Evolutionary conservation across 2,797 vertebrate species (phyloP).

Genomic region (Centropyge bicolor): DNA sequence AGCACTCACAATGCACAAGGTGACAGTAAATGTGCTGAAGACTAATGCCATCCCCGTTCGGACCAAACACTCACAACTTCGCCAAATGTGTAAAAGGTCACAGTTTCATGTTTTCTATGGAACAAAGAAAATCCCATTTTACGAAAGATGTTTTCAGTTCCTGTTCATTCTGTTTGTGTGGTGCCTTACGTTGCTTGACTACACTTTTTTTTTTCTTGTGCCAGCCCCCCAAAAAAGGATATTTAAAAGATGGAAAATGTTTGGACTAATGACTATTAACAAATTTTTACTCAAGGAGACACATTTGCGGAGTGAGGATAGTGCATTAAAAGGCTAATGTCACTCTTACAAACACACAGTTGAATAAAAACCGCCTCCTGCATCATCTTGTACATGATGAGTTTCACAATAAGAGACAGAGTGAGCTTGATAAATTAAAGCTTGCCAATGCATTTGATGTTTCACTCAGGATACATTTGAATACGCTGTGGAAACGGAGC

Average conservation of each 20-base stretch:
- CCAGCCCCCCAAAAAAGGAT: not conserved
- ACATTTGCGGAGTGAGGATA: not conserved
- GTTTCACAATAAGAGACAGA: constrained; percentile 3
- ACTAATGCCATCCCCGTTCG: constrained; percentile 10
- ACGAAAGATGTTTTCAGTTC: not conserved
- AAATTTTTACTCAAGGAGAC: not conserved
- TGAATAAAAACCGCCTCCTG: constrained; percentile 11
- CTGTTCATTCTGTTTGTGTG: constrained; percentile 4
- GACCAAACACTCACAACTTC: not conserved
- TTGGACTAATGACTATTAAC: constrained; percentile 10
- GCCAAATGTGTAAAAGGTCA: constrained; percentile 53
- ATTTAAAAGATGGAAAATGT: not conserved
- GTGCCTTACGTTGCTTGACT: not conserved
- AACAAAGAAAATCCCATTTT: constrained; percentile 38
- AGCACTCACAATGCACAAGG: constrained; percentile 30
- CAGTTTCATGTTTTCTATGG: constrained; percentile 25
- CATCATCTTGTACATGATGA: not conserved
- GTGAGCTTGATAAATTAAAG: constrained; percentile 1
- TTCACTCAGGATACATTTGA: constrained; percentile 49
- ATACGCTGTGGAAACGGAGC: constrained; percentile 31
- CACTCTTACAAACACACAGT: not conserved
- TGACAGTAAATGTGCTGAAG: constrained; percentile 29
- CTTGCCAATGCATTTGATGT: constrained; percentile 50
- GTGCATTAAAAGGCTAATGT: not conserved
- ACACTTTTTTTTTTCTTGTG: constrained; percentile 1